Conservation (phyloP, 2,797 vertebrate species). For the Diglossa cyanea region DNA sequence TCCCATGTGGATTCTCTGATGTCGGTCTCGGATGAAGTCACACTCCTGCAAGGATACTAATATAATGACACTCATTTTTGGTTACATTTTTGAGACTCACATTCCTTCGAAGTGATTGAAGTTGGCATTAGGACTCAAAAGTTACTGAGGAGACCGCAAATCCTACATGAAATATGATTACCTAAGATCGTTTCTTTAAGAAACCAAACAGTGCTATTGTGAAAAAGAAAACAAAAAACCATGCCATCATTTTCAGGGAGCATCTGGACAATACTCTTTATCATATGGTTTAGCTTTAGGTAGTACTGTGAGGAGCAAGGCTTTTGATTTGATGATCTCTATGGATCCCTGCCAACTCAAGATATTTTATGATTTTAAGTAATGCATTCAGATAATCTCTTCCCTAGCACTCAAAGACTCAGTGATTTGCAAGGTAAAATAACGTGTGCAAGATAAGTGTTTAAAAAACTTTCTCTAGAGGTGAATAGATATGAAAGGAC, state of each 20-base stretch:
- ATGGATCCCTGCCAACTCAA: background rate
- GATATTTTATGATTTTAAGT: background rate
- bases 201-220: background rate
- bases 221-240: background rate
- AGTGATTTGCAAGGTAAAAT: background rate
- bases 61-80: background rate
- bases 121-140: background rate
- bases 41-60: background rate
- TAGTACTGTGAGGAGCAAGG: background rate
- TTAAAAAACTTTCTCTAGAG: background rate
- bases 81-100: background rate
- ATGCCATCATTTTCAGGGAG: background rate
- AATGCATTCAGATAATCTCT: background rate
- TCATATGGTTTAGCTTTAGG: background rate
- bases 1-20: background rate
- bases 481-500: background rate
- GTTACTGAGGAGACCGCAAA: background rate
- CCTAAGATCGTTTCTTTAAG: background rate
- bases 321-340: background rate
- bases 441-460: background rate
- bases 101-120: background rate
- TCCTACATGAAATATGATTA: background rate
- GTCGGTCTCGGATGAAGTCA: background rate
- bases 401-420: background rate
- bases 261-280: background rate